Conservation (phyloP, 2,797 vertebrate genomes). For the Apogon hyalosoma region DNA sequence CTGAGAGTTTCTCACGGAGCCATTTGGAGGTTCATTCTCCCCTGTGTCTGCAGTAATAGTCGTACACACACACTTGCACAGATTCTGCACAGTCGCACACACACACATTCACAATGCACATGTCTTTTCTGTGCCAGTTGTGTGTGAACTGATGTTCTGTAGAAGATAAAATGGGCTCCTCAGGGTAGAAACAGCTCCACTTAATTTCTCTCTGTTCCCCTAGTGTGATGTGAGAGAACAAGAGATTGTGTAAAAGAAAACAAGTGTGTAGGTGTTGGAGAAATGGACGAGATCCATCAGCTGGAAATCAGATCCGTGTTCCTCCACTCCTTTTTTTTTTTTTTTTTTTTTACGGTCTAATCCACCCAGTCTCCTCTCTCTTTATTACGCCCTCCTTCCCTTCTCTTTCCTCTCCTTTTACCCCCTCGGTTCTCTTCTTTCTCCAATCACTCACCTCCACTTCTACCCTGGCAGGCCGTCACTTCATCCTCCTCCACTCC, state of each 20-base stretch:
- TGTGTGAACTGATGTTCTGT: slow-evolving; percentile 70
- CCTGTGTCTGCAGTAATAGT: neutral
- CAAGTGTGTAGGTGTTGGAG: slow-evolving; percentile 38
- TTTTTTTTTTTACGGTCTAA: slow-evolving; percentile 22
- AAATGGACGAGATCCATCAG: slow-evolving; percentile 59
- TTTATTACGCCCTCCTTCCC: slow-evolving; percentile 29
- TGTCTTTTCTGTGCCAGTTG: slow-evolving; percentile 53
- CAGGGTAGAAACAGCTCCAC: slow-evolving; percentile 63
- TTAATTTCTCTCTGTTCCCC: slow-evolving; percentile 56
- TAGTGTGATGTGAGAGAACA: slow-evolving; percentile 32
- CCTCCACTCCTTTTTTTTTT: slow-evolving; percentile 15
- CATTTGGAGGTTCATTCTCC: neutral
- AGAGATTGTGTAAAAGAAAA: slow-evolving; percentile 20
- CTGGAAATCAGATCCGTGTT: slow-evolving; percentile 50
- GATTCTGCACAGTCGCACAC: neutral
- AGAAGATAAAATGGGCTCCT: slow-evolving; percentile 68
- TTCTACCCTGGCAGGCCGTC: neutral
- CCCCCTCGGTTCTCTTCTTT: neutral
- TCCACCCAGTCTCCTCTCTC: slow-evolving; percentile 39
- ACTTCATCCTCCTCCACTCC: slow-evolving; percentile 11
- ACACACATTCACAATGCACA: slow-evolving; percentile 9
- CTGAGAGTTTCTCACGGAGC: neutral
- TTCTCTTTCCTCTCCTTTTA: slow-evolving; percentile 34
- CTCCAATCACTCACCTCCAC: slow-evolving; percentile 21
- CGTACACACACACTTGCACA: neutral